Conservation (phyloP, 1,140 invertebrate genomes). For the Vanessa atalanta region DNA sequence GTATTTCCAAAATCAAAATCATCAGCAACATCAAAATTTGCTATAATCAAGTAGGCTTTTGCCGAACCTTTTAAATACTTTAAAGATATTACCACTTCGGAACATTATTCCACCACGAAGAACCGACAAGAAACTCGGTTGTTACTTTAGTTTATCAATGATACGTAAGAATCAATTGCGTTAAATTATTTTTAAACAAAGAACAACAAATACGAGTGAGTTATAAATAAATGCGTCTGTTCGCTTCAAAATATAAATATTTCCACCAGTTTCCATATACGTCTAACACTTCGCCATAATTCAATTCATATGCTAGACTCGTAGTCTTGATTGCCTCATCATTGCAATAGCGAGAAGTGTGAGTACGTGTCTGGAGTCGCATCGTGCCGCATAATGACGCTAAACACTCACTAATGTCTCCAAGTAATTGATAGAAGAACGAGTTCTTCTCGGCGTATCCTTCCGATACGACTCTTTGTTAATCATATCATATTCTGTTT, state of each 20-base stretch:
- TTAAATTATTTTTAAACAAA: too few species aligned
- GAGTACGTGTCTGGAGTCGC: conserved; percentile 1
- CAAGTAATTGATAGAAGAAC: neutral
- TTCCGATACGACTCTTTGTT: too few species aligned
- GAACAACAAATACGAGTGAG: neutral
- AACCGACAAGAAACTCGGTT: too few species aligned
- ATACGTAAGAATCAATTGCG: too few species aligned
- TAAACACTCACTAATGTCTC: neutral
- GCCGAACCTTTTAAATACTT: too few species aligned
- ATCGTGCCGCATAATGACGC: neutral
- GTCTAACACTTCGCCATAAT: neutral
- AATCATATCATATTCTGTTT: too few species aligned
- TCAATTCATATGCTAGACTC: conserved; percentile 4
- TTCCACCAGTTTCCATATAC: neutral
- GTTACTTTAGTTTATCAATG: too few species aligned
- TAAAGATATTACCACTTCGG: too few species aligned
- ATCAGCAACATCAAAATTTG: too few species aligned
- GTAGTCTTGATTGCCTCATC: conserved; percentile 6
- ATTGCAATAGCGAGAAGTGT: conserved; percentile 11
- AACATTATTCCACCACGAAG: too few species aligned
- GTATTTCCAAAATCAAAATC: too few species aligned
- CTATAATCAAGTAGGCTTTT: too few species aligned
- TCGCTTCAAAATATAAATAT: neutral
- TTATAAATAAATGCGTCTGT: neutral
- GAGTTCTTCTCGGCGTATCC: neutral